Percentiles rank a stretch among this genome's conserved stretches.
These are phyloP conservation scores for Ceyx cyanopectus DNA, from an alignment of 2,113 vertebrate species.

Conservation along the genomic window DNA sequence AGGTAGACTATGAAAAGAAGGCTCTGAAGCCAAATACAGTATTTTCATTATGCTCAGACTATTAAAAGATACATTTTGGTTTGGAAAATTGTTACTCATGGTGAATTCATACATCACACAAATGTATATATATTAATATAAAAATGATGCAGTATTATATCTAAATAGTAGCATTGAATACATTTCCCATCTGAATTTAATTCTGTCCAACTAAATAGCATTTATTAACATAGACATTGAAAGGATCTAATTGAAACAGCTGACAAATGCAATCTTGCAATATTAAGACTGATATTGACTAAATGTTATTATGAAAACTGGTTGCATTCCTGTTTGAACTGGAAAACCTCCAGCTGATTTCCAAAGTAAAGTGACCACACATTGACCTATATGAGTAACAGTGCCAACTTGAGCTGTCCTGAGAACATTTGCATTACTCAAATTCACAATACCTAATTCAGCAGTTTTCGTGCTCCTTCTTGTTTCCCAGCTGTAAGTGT, in stretches of 20 bases:
- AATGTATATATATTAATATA: too few relatives aligned
- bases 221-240: not conserved
- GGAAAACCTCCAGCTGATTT: not conserved
- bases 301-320: not conserved
- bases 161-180: not conserved
- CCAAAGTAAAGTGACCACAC: accelerated
- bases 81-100: not conserved
- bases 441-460: not conserved
- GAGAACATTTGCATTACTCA: not conserved
- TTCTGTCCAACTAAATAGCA: not conserved
- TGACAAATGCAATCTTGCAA: constrained; percentile 1
- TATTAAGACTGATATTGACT: not conserved
- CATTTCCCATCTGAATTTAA: not conserved
- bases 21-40: not conserved
- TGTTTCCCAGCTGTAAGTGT: not conserved
- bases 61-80: not conserved
- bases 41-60: not conserved
- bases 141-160: not conserved
- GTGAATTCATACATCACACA: not conserved
- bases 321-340: not conserved
- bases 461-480: not conserved
- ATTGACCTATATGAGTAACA: not conserved
- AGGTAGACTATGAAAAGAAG: not conserved
- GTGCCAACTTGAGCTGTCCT: not conserved
- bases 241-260: constrained; percentile 2